Evolutionary conservation across 2,113 vertebrate species (phyloP).

Genomic region (Etheostoma spectabile): DNA sequence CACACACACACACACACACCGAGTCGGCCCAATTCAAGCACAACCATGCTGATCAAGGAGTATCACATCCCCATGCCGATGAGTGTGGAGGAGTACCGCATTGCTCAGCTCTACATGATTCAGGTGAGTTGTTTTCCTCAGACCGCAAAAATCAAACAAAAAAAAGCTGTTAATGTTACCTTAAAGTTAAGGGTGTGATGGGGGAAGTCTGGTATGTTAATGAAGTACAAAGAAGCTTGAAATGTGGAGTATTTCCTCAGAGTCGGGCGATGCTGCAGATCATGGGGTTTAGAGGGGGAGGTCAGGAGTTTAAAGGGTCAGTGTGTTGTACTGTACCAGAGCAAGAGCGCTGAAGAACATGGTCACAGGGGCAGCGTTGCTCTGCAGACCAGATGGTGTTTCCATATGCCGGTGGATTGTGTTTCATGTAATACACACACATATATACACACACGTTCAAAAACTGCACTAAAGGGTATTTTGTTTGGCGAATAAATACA

Average conservation of each 20-base stretch:
- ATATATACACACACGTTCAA: not conserved
- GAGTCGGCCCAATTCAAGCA: conserved; percentile 71
- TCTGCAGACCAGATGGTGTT: conserved; percentile 57
- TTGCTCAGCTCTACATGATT: conserved; percentile 99
- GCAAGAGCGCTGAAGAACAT: conserved; percentile 8
- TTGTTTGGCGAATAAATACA: not conserved
- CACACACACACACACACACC: conserved; percentile 48
- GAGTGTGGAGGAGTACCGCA: conserved; percentile 98
- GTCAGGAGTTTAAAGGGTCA: conserved; percentile 43
- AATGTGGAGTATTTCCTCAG: not conserved
- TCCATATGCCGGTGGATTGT: conserved; percentile 49
- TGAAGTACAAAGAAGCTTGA: no score
- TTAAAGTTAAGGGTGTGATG: not conserved
- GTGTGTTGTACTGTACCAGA: conserved; percentile 16
- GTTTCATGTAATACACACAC: conserved; percentile 36
- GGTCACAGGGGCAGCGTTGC: conserved; percentile 22
- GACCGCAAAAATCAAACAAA: not conserved
- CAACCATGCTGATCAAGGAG: conserved; percentile 97
- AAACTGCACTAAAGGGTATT: not conserved
- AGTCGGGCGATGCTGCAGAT: no score
- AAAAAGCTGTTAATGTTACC: not conserved
- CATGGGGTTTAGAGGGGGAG: not conserved
- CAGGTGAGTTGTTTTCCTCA: conserved; percentile 85
- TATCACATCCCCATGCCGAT: conserved; percentile 97
- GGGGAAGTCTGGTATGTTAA: no score